phyloP scores from a whole-genome alignment of 2,113 vertebrate species.

The Rafetus swinhoei region DNA sequence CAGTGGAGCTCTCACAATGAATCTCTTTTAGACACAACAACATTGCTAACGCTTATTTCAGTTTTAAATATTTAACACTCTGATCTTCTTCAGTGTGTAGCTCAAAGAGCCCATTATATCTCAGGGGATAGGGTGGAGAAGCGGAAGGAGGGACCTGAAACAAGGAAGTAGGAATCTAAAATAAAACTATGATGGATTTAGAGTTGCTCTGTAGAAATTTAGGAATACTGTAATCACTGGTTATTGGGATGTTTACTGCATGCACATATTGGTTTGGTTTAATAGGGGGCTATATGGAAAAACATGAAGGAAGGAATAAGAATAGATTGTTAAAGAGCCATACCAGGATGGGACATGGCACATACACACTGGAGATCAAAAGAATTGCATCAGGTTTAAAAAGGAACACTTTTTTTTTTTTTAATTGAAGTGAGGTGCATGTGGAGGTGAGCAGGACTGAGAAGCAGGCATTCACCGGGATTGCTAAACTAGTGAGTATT shows the following conservation, averaged over 20 bases:
- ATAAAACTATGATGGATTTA: not conserved
- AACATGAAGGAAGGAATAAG: not conserved
- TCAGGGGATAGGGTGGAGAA: not conserved
- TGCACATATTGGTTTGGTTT: not conserved
- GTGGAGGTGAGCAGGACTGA: not conserved
- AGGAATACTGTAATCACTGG: not conserved
- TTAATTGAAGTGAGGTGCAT: not conserved
- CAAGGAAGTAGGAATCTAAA: slow-evolving; percentile 14
- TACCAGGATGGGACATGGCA: not conserved
- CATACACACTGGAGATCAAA: not conserved
- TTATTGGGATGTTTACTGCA: not conserved
- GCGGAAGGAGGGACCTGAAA: not conserved
- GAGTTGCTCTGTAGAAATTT: not conserved
- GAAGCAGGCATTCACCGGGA: not conserved
- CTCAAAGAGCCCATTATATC: slow-evolving; percentile 39
- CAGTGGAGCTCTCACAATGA: slow-evolving; percentile 62
- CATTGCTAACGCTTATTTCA: slow-evolving; percentile 64
- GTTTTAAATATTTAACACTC: slow-evolving; percentile 69
- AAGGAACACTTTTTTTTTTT: not conserved
- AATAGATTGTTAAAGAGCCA: accelerated
- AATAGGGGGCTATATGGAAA: not conserved
- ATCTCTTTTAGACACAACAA: slow-evolving; percentile 45
- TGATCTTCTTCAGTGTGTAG: slow-evolving; percentile 33
- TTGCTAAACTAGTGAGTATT: not conserved
- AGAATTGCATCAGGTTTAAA: not conserved